A percentile compares a stretch with the other conserved stretches of the same genome.
Evolutionary conservation across 2,797 vertebrate genomes (phyloP).

Genomic region (Scyliorhinus canicula): DNA sequence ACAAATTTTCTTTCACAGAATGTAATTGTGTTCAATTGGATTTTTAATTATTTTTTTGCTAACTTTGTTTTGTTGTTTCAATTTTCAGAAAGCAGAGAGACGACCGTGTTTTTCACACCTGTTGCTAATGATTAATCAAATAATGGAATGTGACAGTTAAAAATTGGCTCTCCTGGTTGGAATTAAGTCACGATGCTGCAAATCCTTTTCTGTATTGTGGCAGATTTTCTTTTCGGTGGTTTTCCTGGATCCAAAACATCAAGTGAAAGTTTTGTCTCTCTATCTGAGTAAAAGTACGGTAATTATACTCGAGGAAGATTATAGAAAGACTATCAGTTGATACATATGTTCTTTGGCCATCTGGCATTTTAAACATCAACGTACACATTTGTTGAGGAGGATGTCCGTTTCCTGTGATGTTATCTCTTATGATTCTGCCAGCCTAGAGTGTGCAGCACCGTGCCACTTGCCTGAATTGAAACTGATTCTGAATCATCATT

Average conservation of each 20-base stretch:
- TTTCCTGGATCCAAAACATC: not conserved
- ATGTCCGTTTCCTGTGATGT: not conserved
- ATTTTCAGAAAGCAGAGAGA: constrained; percentile 71
- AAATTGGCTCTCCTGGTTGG: not conserved
- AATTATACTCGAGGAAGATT: not conserved
- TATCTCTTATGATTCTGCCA: not conserved
- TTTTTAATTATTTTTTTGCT: not conserved
- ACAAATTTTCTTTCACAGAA: not conserved
- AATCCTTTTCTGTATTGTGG: not conserved
- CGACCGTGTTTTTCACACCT: constrained; percentile 71
- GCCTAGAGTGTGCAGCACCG: not conserved
- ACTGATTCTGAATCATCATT: not conserved
- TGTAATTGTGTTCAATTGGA: not conserved
- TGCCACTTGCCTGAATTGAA: not conserved
- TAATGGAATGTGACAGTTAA: constrained; percentile 63
- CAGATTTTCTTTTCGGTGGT: not conserved
- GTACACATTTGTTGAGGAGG: not conserved
- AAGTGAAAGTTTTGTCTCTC: not conserved
- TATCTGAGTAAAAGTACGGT: not conserved
- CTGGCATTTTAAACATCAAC: not conserved
- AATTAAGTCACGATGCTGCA: not conserved
- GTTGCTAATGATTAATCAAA: constrained; percentile 60
- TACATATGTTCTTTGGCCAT: not conserved
- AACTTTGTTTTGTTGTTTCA: constrained; percentile 17
- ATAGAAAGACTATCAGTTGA: not conserved